phyloP scores from a whole-genome alignment of 2,113 vertebrate species.

The Monopterus albus region DNA sequence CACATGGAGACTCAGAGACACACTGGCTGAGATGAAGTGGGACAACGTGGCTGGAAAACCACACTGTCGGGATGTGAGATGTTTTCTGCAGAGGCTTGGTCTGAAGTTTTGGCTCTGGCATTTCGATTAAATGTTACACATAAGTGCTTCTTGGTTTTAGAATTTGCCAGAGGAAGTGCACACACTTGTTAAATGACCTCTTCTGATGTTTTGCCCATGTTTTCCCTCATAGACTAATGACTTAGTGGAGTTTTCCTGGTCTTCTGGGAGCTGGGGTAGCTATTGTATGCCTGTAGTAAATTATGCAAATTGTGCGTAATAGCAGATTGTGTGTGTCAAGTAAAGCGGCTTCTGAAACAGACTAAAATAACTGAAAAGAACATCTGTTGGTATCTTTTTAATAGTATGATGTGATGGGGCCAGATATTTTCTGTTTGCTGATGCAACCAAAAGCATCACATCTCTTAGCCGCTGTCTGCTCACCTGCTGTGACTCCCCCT shows the following conservation, averaged over 20 bases:
- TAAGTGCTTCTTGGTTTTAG: not conserved
- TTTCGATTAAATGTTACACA: not conserved
- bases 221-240: not conserved
- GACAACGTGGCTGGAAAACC: not conserved
- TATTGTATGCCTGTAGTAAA: not conserved
- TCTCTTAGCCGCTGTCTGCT: not conserved
- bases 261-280: not conserved
- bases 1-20: not conserved
- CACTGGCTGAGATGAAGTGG: not conserved
- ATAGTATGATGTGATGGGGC: no score
- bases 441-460: slow-evolving; percentile 2
- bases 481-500: slow-evolving; percentile 8
- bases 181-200: not conserved
- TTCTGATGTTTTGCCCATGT: not conserved
- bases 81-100: no score
- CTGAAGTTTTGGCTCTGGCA: no score
- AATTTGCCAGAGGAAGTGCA: not conserved
- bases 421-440: slow-evolving; percentile 2
- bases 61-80: no score
- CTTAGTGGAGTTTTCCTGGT: not conserved
- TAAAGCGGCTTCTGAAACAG: not conserved
- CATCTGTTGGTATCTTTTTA: not conserved
- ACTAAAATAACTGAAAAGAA: not conserved
- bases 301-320: no score
- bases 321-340: not conserved